A percentile compares a stretch with the other conserved stretches of the same genome.
These are phyloP conservation scores for Cantharis lateralis DNA, from an alignment of 2,888 invertebrate species.

Conservation along the genomic window DNA sequence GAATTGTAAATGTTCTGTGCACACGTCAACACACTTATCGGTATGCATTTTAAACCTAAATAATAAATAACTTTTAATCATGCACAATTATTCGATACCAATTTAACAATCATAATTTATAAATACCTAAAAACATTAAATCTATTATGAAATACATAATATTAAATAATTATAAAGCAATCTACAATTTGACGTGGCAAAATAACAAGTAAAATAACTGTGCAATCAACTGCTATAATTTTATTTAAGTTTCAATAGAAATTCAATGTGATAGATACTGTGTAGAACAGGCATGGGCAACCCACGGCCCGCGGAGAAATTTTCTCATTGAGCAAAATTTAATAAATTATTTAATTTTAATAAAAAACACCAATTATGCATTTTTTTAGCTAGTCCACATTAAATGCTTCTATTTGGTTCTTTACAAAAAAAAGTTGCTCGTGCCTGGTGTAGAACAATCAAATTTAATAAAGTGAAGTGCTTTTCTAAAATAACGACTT, in stretches of 20 bases:
- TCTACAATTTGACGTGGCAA: background rate
- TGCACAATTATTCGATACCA: background rate
- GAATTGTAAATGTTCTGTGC: slow-evolving; percentile 6
- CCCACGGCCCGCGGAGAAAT: too few species aligned
- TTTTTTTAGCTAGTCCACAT: too few species aligned
- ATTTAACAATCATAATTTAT: background rate
- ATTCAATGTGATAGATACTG: too few species aligned
- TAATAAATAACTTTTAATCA: background rate
- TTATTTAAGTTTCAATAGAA: background rate
- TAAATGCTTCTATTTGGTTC: too few species aligned
- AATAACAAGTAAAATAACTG: background rate
- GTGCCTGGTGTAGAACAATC: too few species aligned
- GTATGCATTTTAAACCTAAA: background rate
- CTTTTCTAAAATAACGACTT: too few species aligned
- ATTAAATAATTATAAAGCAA: background rate
- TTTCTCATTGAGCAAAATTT: too few species aligned
- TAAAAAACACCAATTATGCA: too few species aligned
- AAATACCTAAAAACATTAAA: background rate
- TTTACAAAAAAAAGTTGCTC: too few species aligned
- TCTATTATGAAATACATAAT: background rate
- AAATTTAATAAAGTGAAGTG: too few species aligned
- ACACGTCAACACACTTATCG: background rate
- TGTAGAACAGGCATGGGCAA: too few species aligned
- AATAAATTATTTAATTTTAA: too few species aligned
- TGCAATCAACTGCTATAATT: background rate